Base-by-base conservation (phyloP, 2,113 vertebrate genomes). In the Zeus faber region DNA sequence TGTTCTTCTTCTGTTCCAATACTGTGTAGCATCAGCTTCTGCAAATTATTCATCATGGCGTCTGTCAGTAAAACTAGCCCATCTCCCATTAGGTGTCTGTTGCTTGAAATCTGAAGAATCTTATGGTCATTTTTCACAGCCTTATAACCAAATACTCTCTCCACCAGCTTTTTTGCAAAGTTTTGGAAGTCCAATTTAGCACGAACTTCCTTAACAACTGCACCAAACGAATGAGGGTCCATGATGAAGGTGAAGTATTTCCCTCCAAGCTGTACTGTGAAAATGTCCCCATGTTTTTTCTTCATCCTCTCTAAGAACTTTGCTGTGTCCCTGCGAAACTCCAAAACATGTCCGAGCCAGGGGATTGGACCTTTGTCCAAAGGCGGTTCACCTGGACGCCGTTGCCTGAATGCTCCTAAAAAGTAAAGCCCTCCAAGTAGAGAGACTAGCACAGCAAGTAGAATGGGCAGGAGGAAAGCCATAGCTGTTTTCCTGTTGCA, bases 191-290 rank as follows among this genome's bases (percentile, higher is more conserved):
- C 90, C 6, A 97, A 79, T 22, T 89, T 93, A 10, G 78, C 70
- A 4, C 87, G 60, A 0, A 84, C 62, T 43, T 92, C 92, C 51
- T 90, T 96, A 25, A 93, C 54, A 0, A 98, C 81, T 1, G 76
- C 37, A 0, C 90, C 83, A 6, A 94, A 97, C 1, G 91, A 95
- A 0, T 88, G 66, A 0, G 94, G 91, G 53, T 98, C 94, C 78
- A 92, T 91, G 46, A 98, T 59, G 0, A 95, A 98, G 2, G 94
- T 97, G 43, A 96, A 80, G 26, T 94, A 98, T 55, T 64, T 54
- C 0, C 95, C 95, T 0, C 84, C 93, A 0, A 98, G 67, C 76
- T 92, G 92, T 13, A 92, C 78, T 0, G 95, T 97, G 73, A 98
- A 97, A 54, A 96, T 76, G 13, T 94, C 92, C 0, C 95, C 94